Base-by-base conservation (phyloP, 1,140 invertebrate species). In the Apis laboriosa region DNA sequence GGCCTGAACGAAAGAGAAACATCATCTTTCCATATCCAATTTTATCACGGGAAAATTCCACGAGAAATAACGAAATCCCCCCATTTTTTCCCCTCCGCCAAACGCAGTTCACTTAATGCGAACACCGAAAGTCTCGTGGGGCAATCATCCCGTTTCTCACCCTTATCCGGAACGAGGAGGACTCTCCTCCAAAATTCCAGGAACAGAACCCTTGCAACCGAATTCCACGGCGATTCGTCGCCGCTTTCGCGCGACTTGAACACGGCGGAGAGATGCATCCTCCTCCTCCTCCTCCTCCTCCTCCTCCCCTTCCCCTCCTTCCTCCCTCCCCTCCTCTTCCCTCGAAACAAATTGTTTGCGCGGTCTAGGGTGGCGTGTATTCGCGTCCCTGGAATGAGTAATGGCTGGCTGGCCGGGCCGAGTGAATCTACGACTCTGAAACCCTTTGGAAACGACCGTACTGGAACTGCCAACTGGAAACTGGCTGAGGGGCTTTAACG, bases 381-480 rank as follows among this genome's bases (percentile, higher is more conserved):
- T 84, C 84, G 79, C 86, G 84, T 83, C 84, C 83, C 84, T 79
- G 85, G 89, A 89, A 91, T 93, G 92, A 93, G 87, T 92, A 92
- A 92, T 93, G 89, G 89, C 84, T 77, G 84, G 77, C 63, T 58
- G 84, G 78, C 86, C 86, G 86, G 86, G 87, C 87, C 86, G 89
- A 86, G 86, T 86, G 84, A 86, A 86, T 89, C 86, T 89, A 84
- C 86, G 84, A 88, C 84, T 90, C 88, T 84, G 88, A 88, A 91
- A 72, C 84, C 83, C 86, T 61, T 67, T 85, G 85, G 86, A 91
- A 90, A 82, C 80, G 80, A 82, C 87, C 86, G 88, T 84, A n/a
- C 67, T 86, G 84, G 88, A 91, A 89, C 87, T 87, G 86, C 87
- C 87, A 88, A 90, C 85, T 90, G 87, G 88, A 92, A 92, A 91